A percentile compares a stretch with the other conserved stretches of the same genome.
These are phyloP conservation scores for Brachionus asplanchnoidis DNA, from an alignment of 1,140 invertebrate species.

Conservation along the genomic window DNA sequence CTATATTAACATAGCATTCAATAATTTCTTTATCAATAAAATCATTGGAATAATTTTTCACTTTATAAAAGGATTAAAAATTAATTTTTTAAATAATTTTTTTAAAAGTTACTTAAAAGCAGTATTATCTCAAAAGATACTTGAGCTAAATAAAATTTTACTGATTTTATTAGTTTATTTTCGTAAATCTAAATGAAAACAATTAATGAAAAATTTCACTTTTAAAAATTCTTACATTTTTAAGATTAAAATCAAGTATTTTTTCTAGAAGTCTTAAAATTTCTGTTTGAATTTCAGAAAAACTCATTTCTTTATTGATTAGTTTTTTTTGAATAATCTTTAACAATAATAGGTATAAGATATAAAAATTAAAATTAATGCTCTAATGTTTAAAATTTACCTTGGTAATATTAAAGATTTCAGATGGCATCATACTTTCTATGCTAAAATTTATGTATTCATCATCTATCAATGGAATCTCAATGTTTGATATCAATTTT, in stretches of 20 bases:
- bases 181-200: not conserved
- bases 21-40: not conserved
- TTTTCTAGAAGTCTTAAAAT: not conserved
- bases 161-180: slow-evolving; percentile 2
- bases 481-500: not conserved
- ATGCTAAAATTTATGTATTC: not conserved
- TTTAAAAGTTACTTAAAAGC: not conserved
- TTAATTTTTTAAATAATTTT: not conserved
- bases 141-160: slow-evolving; percentile 17
- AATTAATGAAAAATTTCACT: not conserved
- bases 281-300: not conserved
- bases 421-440: slow-evolving; percentile 1
- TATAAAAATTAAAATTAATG: not conserved
- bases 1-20: not conserved
- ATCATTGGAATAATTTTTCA: not conserved
- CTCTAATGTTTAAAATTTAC: not conserved
- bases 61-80: not conserved
- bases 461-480: not conserved
- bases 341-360: not conserved
- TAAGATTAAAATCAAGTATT: not conserved
- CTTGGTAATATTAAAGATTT: not conserved
- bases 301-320: not conserved
- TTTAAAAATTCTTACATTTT: not conserved
- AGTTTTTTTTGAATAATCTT: slow-evolving; percentile 3
- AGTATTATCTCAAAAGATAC: not conserved